Percentiles rank a stretch among this genome's conserved stretches.
Evolutionary conservation across 1,140 invertebrate genomes (phyloP).

Genomic region (Ostrea denselamellosa): DNA sequence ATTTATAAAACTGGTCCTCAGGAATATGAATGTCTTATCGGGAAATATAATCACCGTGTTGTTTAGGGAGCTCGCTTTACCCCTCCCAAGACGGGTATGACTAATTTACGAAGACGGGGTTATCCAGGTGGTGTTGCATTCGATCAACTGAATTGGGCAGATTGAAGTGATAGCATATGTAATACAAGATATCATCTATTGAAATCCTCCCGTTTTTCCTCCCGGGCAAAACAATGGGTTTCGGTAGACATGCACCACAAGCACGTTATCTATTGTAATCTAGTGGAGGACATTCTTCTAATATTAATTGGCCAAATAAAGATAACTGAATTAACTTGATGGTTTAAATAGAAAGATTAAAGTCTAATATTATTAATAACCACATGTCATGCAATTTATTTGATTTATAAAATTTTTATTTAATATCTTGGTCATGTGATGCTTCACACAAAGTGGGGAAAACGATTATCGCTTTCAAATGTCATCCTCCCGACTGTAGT

Average conservation of each 20-base stretch:
- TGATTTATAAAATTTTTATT: neutral
- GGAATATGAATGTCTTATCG: conserved; percentile 38
- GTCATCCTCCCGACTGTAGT: neutral
- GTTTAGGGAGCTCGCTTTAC: conserved; percentile 23
- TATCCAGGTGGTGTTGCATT: conserved; percentile 43
- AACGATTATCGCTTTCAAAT: neutral
- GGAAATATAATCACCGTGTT: conserved; percentile 27
- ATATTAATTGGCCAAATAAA: conserved; percentile 26
- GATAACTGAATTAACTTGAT: conserved; percentile 5
- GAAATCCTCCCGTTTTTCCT: conserved; percentile 39
- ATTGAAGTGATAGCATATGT: conserved; percentile 35
- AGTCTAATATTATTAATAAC: conserved; percentile 4
- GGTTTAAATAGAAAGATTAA: neutral
- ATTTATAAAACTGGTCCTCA: conserved; percentile 30
- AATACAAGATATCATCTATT: conserved; percentile 45
- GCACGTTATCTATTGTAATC: conserved; percentile 4
- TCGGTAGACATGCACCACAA: neutral
- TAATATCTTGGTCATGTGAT: neutral
- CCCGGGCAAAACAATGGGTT: neutral
- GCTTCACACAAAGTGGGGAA: neutral
- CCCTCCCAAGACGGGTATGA: conserved; percentile 37
- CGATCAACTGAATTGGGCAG: conserved; percentile 19
- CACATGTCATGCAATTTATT: conserved; percentile 6
- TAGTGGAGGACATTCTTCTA: conserved; percentile 9
- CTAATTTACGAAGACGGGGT: conserved; percentile 29